Base-by-base conservation (phyloP, 2,797 vertebrate species). In the Galaxias olidus region DNA sequence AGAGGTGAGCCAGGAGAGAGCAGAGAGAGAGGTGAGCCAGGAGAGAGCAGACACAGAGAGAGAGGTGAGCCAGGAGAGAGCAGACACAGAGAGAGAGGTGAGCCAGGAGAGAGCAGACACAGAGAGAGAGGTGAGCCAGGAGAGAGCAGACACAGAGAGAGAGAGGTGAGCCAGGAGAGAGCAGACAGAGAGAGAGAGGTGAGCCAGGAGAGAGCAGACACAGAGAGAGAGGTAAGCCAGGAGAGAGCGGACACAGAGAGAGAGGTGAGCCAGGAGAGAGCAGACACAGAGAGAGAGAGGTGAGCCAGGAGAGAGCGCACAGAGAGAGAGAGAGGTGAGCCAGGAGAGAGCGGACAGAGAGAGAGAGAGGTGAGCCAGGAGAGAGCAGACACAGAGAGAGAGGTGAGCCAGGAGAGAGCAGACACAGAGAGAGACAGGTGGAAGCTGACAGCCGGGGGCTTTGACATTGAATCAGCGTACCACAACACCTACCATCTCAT, bases 21-120 rank as follows among this genome's bases (percentile, higher is more conserved):
- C 53, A 40, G 30, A 14, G 19, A n/a, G 12, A 10, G 0, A 8
- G 5, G n/a, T n/a, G n/a, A n/a, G n/a, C n/a, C n/a, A n/a, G n/a
- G n/a, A n/a, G n/a, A n/a, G n/a, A n/a, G n/a, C n/a, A n/a, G n/a
- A 55, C 83, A 86, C 84, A 82, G 15, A 5, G 15, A 18, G 10
- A 17, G 5, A 6, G 14, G 10, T 18, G 17, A 19, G 10, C 10
- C 9, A 49, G 5, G 47, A 49, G 15, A 6, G 8, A 14, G 20
- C 53, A 40, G 30, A 14, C 53, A n/a, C 13, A 10, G 0, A 8
- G 5, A 55, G n/a, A n/a, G n/a, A n/a, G n/a, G n/a, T n/a, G n/a
- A n/a, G n/a, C n/a, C n/a, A n/a, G n/a, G n/a, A n/a, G n/a, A n/a
- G n/a, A n/a, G n/a, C n/a, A n/a, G n/a, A n/a, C 83, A 86, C 84